Conservation (phyloP, 1,140 invertebrate genomes). For the Solen grandis region DNA sequence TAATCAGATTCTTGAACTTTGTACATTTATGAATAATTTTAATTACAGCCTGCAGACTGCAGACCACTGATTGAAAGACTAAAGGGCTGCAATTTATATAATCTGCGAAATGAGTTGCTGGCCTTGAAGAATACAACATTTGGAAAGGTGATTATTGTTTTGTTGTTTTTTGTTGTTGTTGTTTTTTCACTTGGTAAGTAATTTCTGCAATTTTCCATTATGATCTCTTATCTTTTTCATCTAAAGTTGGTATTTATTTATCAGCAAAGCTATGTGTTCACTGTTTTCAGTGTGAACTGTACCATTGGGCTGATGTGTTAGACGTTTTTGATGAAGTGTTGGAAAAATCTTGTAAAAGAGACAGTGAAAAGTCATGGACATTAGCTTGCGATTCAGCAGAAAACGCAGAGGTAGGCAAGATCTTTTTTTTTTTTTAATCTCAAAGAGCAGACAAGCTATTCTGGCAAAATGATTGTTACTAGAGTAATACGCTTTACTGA, state of each 20-base stretch:
- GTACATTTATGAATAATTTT: slow-evolving; percentile 18
- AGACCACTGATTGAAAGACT: slow-evolving; percentile 90
- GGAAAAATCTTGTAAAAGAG: slow-evolving; percentile 87
- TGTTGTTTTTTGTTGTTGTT: no score
- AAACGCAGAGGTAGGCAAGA: slow-evolving; percentile 83
- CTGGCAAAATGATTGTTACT: no score
- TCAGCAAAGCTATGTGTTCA: no score
- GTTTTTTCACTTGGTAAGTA: no score
- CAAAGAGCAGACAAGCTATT: no score
- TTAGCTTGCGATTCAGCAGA: slow-evolving; percentile 88
- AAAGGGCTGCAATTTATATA: slow-evolving; percentile 85
- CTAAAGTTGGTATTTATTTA: no score
- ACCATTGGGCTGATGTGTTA: slow-evolving; percentile 94
- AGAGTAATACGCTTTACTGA: no score
- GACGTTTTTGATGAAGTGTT: slow-evolving; percentile 92
- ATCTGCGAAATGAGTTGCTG: slow-evolving; percentile 87
- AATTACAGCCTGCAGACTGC: slow-evolving; percentile 88
- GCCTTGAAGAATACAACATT: slow-evolving; percentile 92
- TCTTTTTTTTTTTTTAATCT: background rate
- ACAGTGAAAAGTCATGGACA: slow-evolving; percentile 87
- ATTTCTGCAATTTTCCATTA: no score
- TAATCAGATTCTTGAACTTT: no score
- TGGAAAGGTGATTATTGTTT: slow-evolving; percentile 87
- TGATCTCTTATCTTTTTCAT: no score
- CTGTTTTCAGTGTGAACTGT: slow-evolving; percentile 88